phyloP scores from a whole-genome alignment of 2,888 invertebrate species.

The Diploptera punctata region DNA sequence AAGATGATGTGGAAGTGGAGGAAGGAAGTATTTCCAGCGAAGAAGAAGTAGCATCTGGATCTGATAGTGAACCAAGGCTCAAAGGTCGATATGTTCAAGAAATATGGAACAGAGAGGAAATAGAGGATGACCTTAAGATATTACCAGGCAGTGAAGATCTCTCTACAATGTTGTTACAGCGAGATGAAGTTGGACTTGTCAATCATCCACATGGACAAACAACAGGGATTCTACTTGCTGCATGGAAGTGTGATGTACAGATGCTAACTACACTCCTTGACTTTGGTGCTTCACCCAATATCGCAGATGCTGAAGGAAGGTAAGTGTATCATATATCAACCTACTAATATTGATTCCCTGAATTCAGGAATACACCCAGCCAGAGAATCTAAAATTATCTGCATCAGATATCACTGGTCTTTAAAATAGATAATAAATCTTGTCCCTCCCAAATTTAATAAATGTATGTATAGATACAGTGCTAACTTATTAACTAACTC shows the following conservation, averaged over 20 bases:
- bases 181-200: constrained; percentile 28
- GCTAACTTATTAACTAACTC: no score
- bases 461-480: no score
- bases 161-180: constrained; percentile 28
- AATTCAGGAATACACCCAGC: no score
- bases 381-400: not conserved
- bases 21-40: constrained; percentile 27
- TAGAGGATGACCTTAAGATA: constrained; percentile 33
- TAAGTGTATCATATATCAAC: no score
- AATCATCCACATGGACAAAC: constrained; percentile 54
- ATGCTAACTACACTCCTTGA: constrained; percentile 62
- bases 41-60: constrained; percentile 29
- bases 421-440: no score
- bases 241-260: constrained; percentile 66
- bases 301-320: constrained; percentile 72
- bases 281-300: constrained; percentile 67
- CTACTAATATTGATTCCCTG: no score
- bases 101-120: constrained; percentile 39
- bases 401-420: not conserved
- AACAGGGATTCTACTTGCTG: constrained; percentile 65
- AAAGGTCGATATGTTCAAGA: constrained; percentile 2
- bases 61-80: constrained; percentile 18
- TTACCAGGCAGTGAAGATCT: constrained; percentile 41
- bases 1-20: not conserved
- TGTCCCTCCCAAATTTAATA: no score